Evolutionary conservation across 2,113 vertebrate species (phyloP).

Genomic region (Toxostoma redivivum): DNA sequence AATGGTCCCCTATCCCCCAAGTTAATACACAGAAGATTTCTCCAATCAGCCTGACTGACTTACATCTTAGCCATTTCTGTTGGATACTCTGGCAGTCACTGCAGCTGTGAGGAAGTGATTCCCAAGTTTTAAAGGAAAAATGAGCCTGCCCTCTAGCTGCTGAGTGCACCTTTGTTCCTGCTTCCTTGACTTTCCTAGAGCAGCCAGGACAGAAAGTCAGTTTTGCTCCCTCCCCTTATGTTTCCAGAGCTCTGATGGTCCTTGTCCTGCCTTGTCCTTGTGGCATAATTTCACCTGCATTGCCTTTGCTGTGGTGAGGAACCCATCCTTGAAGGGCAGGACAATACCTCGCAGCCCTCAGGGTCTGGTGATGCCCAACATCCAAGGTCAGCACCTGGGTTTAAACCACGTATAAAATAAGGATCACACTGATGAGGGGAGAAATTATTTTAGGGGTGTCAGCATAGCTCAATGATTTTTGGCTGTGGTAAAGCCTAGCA

Average conservation of each 20-base stretch:
- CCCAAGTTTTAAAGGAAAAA: not conserved
- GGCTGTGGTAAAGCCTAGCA: not conserved
- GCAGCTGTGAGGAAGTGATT: not conserved
- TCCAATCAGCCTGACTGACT: not conserved
- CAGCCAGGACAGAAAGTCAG: not conserved
- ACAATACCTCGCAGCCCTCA: rapidly evolving
- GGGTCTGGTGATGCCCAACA: not conserved
- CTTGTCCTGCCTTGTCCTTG: not conserved
- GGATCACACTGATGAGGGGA: not conserved
- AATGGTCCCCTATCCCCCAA: too few relatives aligned
- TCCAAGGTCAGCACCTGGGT: not conserved
- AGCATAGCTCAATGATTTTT: not conserved
- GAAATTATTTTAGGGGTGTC: not conserved
- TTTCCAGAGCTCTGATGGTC: not conserved
- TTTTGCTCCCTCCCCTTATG: not conserved
- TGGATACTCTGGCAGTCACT: not conserved
- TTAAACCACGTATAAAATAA: not conserved
- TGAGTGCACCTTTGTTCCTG: rapidly evolving
- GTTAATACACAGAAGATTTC: not conserved
- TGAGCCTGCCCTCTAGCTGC: slow-evolving; percentile 59
- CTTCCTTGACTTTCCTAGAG: not conserved
- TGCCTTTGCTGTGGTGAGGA: not conserved
- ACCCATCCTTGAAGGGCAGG: not conserved
- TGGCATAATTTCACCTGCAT: not conserved
- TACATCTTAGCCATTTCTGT: not conserved